Evolutionary conservation across 2,797 vertebrate species (phyloP), one percentile per base, ranked within the genome.

Genomic region (Myotis planiceps): DNA sequence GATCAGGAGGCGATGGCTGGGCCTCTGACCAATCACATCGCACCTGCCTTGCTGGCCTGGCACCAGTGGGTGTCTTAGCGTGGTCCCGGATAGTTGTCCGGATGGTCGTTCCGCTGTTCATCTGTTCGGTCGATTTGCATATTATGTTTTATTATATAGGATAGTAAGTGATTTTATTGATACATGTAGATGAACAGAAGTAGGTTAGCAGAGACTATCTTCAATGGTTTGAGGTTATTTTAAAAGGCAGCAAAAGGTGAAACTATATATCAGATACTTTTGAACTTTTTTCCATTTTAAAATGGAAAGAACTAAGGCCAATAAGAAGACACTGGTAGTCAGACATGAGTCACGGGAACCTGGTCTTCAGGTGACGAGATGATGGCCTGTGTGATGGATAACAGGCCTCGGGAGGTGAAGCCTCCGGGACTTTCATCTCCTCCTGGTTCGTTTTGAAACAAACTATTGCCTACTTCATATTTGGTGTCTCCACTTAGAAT

Each of bases 151-250:
- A 55, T 55, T 13, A 58, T 58, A 27, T 58, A 58, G 55, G 55
- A 10, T 49, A 91, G 9, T 63, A 47, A 76, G 6, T 63, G 29
- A n/a, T 69, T 58, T 92, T 93, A 58, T 74, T 78, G 81, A 47
- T 16, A 39, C 27, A 6, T 49, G 12, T 5, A 9, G 69, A 78
- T 89, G 53, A 75, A 88, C 23, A 86, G 63, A 93, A 82, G n/a
- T 87, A 37, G 13, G 63, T 89, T 91, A 72, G 13, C 75, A 60
- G 19, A 72, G 32, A 68, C 79, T 42, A 15, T 45, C 9, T 75
- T 49, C 82, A 80, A 29, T 66, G 19, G 53, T 83, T 79, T 96
- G 79, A 91, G 39, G 42, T 94, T 29, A 87, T 91, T 80, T 88
- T 89, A 45, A 84, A 55, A 87, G 60, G 39, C 42, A 95, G 27